A percentile compares a stretch with the other conserved stretches of the same genome.
These are phyloP conservation scores for Aphis gossypii DNA, from an alignment of 1,140 invertebrate species.

Conservation along the genomic window DNA sequence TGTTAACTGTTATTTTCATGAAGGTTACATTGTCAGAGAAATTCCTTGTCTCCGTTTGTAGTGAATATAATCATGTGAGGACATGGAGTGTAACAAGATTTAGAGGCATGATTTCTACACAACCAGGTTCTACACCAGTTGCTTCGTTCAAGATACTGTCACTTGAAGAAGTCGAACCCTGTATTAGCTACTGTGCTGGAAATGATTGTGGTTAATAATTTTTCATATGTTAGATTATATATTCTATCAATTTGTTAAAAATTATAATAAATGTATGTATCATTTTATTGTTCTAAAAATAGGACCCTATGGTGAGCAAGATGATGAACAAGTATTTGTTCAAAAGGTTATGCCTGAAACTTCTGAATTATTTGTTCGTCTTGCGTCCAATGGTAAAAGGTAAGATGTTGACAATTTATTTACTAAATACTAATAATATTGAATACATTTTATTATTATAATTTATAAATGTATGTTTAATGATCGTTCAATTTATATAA, in stretches of 20 bases:
- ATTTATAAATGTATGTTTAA: neutral
- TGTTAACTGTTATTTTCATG: neutral
- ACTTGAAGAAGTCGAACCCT: conserved; percentile 84
- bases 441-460: neutral
- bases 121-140: conserved; percentile 94
- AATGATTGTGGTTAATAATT: conserved; percentile 78
- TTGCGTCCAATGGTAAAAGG: conserved; percentile 94
- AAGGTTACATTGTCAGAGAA: conserved; percentile 95
- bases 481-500: neutral
- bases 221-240: neutral
- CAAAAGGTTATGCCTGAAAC: conserved; percentile 97
- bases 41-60: conserved; percentile 95
- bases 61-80: conserved; percentile 96
- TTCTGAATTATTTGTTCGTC: conserved; percentile 89
- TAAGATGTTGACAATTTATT: conserved; percentile 62
- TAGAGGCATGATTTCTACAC: conserved; percentile 95
- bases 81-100: conserved; percentile 97
- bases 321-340: conserved; percentile 97
- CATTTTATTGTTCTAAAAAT: conserved; percentile 49
- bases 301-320: conserved; percentile 97
- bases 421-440: too few relatives aligned
- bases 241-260: neutral
- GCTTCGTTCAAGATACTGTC: conserved; percentile 95
- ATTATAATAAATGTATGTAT: neutral
- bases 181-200: conserved; percentile 75